Evolutionary conservation across 2,113 vertebrate genomes (phyloP).

Genomic region (Ranitomeya imitator): DNA sequence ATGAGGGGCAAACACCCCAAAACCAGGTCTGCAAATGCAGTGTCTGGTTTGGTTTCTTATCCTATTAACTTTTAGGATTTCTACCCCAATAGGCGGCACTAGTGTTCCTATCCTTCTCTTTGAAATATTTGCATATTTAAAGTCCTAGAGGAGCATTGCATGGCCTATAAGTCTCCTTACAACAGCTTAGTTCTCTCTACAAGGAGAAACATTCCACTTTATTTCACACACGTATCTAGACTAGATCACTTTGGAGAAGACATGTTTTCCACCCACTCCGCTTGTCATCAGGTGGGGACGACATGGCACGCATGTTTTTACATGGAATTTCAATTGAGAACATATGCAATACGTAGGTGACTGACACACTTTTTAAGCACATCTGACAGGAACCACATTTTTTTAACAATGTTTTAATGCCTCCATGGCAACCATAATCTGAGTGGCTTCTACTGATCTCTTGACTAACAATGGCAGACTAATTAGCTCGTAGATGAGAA

Average conservation of each 20-base stretch:
- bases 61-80: too few species aligned
- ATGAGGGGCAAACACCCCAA: too few species aligned
- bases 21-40: too few species aligned
- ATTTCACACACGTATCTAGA: neutral
- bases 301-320: conserved; percentile 9
- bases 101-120: too few species aligned
- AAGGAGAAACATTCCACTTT: too few species aligned
- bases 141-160: too few species aligned
- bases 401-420: conserved; percentile 26
- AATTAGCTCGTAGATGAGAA: conserved; percentile 44
- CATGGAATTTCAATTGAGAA: neutral
- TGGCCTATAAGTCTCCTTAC: too few species aligned
- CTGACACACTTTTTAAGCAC: conserved; percentile 43
- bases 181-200: too few species aligned
- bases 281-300: neutral
- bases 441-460: conserved; percentile 2
- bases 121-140: too few species aligned
- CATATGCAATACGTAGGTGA: neutral
- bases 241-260: neutral
- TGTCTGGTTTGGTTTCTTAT: too few species aligned
- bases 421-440: conserved; percentile 36
- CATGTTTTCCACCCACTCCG: neutral
- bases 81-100: too few species aligned
- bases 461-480: conserved; percentile 44
- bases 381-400: conserved; percentile 27